These are phyloP conservation scores for Malthinus seriepunctatus DNA, from an alignment of 2,888 invertebrate species.

Conservation along the genomic window DNA sequence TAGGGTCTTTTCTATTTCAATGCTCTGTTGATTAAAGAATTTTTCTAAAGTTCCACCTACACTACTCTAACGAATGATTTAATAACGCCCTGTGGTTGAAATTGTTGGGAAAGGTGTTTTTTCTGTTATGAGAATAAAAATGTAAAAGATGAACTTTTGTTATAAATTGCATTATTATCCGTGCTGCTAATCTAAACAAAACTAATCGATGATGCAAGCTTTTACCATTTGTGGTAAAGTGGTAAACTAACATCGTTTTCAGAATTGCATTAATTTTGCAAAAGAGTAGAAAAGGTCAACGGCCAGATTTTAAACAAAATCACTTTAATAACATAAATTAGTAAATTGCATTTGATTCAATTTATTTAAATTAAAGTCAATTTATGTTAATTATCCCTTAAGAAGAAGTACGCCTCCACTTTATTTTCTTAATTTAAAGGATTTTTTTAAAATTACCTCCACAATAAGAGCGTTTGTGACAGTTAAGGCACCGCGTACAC, in stretches of 20 bases:
- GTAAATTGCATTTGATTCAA: conserved; percentile 4
- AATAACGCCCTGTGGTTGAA: no score
- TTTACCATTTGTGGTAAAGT: neutral
- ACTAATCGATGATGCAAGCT: conserved; percentile 7
- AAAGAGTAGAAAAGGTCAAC: conserved; percentile 2
- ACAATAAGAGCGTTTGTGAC: no score
- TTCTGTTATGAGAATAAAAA: no score
- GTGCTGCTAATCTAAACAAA: conserved; percentile 7
- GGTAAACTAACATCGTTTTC: conserved; percentile 6
- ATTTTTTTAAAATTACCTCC: no score
- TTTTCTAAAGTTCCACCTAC: no score
- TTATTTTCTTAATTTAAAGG: no score
- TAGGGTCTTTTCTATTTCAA: neutral
- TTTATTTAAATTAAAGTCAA: neutral
- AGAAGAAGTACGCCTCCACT: no score
- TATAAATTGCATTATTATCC: no score
- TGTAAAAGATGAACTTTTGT: no score
- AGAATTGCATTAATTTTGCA: neutral
- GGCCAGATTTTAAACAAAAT: conserved; percentile 3
- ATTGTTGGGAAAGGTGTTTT: no score
- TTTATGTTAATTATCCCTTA: neutral
- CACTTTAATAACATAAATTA: conserved; percentile 7
- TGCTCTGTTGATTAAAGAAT: neutral
- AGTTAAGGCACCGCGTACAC: no score
- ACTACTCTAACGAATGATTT: no score